A percentile compares a stretch with the other conserved stretches of the same genome.
Evolutionary conservation across 1,140 invertebrate species (phyloP).

Genomic region (Panulirus ornatus): DNA sequence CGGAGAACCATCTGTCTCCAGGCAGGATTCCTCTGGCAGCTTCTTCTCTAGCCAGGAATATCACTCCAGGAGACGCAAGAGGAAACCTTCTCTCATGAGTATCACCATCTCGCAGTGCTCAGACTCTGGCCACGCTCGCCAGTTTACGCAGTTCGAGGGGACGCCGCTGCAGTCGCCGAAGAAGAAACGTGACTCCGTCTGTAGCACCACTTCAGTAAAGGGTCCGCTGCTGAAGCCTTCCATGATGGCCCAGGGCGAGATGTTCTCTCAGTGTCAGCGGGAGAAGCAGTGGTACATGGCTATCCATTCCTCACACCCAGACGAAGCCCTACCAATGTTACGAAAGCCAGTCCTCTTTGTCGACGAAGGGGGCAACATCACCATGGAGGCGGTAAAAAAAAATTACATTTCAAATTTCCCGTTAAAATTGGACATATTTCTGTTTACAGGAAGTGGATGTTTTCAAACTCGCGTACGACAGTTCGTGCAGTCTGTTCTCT

Average conservation of each 20-base stretch:
- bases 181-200: constrained; percentile 38
- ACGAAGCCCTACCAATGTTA: constrained; percentile 55
- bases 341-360: constrained; percentile 50
- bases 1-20: neutral
- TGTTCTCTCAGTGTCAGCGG: constrained; percentile 51
- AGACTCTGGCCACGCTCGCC: constrained; percentile 4
- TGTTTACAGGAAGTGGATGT: too few relatives aligned
- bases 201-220: neutral
- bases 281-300: constrained; percentile 67
- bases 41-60: constrained; percentile 26
- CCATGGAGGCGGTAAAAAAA: constrained; percentile 56
- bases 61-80: constrained; percentile 37
- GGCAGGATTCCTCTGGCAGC: constrained; percentile 32
- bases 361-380: constrained; percentile 58
- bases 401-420: too few relatives aligned
- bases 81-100: constrained; percentile 57
- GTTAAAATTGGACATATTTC: too few relatives aligned
- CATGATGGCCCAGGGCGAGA: constrained; percentile 60
- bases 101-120: constrained; percentile 50
- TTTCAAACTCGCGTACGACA: too few relatives aligned
- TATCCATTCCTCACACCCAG: constrained; percentile 61
- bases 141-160: constrained; percentile 56
- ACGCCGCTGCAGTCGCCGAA: neutral
- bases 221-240: constrained; percentile 52
- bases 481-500: too few relatives aligned